Percentiles rank a stretch among this genome's conserved stretches.
Conservation (phyloP, 2,888 invertebrate species). For the Dastarcus helophoroides region DNA sequence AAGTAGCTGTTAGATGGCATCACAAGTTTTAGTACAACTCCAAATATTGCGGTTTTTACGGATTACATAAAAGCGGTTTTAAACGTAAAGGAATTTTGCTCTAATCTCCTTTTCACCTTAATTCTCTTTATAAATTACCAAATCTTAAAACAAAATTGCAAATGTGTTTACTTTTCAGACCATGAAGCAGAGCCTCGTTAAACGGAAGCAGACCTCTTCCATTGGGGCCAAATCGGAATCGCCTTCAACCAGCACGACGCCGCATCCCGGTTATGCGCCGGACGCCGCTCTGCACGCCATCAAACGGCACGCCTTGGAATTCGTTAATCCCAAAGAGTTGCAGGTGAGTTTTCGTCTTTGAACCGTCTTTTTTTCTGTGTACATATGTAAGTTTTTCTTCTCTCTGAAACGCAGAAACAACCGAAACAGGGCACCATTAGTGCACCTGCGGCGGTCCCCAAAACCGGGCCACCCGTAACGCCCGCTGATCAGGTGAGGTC, state of each 20-base stretch:
- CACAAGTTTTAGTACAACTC: no score
- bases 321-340: slow-evolving; percentile 79
- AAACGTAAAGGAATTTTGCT: no score
- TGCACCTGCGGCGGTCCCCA: slow-evolving; percentile 40
- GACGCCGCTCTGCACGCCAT: slow-evolving; percentile 97
- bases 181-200: slow-evolving; percentile 52
- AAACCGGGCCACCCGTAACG: slow-evolving; percentile 42
- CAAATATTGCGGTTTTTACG: no score
- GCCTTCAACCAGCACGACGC: slow-evolving; percentile 39
- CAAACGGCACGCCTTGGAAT: slow-evolving; percentile 85
- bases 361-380: no score
- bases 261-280: slow-evolving; percentile 79
- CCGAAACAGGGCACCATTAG: slow-evolving; percentile 41
- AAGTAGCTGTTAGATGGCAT: no score
- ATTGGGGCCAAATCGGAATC: slow-evolving; percentile 42
- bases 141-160: no score
- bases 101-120: no score
- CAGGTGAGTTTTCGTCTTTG: slow-evolving; percentile 49
- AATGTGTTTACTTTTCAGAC: no score
- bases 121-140: no score
- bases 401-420: slow-evolving; percentile 36
- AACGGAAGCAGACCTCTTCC: slow-evolving; percentile 45
- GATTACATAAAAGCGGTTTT: no score
- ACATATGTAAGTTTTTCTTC: slow-evolving; percentile 5
- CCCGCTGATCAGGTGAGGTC: slow-evolving; percentile 49